Conservation (phyloP, 1,140 invertebrate species). For the Megalonaias nervosa region DNA sequence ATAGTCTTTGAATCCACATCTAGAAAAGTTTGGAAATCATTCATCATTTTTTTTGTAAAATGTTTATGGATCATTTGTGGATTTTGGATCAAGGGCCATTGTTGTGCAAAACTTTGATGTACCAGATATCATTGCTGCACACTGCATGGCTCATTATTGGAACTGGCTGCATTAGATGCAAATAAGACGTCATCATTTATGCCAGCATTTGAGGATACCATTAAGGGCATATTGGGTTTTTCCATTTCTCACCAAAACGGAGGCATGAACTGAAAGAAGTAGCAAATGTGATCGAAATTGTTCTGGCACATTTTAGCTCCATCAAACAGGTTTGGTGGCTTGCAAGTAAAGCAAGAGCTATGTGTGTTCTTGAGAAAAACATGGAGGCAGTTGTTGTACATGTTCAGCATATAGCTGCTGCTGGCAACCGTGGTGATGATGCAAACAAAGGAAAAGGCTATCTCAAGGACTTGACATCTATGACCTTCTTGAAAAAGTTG, state of each 20-base stretch:
- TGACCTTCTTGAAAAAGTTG: constrained; percentile 7
- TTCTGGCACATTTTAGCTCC: constrained; percentile 7
- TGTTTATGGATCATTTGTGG: constrained; percentile 25
- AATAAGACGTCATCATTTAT: constrained; percentile 9
- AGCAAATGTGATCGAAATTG: constrained; percentile 4
- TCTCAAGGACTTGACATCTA: constrained; percentile 6
- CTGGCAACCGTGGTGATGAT: constrained; percentile 21
- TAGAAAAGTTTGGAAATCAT: background rate
- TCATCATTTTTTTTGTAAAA: constrained; percentile 4
- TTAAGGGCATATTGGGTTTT: constrained; percentile 25
- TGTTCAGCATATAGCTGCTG: constrained; percentile 8
- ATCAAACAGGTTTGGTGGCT: constrained; percentile 24
- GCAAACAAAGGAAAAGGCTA: constrained; percentile 27
- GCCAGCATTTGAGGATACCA: constrained; percentile 12
- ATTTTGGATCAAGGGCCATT: no score
- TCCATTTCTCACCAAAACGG: constrained; percentile 16
- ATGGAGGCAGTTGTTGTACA: background rate
- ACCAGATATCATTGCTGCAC: constrained; percentile 2
- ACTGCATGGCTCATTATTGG: background rate
- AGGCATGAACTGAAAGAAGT: constrained; percentile 13
- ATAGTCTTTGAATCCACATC: constrained; percentile 2
- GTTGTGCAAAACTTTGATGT: constrained; percentile 7
- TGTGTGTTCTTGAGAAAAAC: constrained; percentile 18
- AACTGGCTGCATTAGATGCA: constrained; percentile 21
- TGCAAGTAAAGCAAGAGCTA: constrained; percentile 12